These are phyloP conservation scores for Mormyrus proboscirostris DNA, from an alignment of 2,797 vertebrate species.

Conservation along the genomic window DNA sequence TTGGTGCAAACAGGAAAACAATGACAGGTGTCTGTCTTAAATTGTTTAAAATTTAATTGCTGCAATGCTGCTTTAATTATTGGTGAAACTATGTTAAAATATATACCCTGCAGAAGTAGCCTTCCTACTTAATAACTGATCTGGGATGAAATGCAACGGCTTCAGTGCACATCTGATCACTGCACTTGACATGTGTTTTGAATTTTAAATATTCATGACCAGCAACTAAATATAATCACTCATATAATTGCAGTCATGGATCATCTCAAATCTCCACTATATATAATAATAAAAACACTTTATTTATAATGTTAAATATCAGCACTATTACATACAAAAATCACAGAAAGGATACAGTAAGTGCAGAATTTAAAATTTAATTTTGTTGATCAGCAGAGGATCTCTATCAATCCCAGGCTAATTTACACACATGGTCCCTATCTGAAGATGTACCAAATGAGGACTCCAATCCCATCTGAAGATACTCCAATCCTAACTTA, in stretches of 20 bases:
- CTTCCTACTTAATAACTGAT: neutral
- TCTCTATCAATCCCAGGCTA: neutral
- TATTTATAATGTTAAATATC: neutral
- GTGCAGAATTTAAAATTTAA: neutral
- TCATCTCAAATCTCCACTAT: neutral
- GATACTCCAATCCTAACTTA: no score
- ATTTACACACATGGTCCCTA: neutral
- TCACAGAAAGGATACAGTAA: neutral
- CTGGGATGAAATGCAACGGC: neutral
- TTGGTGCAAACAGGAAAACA: neutral
- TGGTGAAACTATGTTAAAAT: neutral
- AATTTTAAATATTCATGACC: neutral
- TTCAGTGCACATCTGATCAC: neutral
- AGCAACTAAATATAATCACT: neutral
- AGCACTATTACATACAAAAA: neutral
- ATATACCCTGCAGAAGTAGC: neutral
- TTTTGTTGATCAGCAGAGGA: neutral
- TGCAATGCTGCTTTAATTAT: neutral
- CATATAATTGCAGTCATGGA: neutral
- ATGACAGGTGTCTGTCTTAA: neutral
- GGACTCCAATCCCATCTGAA: neutral
- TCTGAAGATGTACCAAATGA: neutral
- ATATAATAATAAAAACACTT: neutral
- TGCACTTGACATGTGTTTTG: neutral
- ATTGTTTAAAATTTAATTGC: neutral